Conservation (phyloP, 2,797 vertebrate genomes). For the Loris lydekkerianus region DNA sequence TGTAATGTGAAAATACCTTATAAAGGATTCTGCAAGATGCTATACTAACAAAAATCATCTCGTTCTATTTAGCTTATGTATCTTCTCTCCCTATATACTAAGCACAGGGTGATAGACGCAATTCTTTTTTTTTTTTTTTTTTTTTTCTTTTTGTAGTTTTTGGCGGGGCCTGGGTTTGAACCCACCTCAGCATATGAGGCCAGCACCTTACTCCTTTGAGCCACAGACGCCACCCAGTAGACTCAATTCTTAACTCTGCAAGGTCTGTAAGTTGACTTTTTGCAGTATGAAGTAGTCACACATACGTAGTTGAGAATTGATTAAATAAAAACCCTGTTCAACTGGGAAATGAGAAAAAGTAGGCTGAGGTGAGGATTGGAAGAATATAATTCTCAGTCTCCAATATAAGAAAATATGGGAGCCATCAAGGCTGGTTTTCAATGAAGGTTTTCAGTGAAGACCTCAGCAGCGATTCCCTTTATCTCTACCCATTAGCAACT, state of each 20-base stretch:
- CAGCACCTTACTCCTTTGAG: no score
- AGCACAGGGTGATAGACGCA: not conserved
- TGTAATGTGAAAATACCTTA: not conserved
- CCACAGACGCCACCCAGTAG: not conserved
- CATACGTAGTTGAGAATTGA: not conserved
- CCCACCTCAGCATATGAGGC: no score
- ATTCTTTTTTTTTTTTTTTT: not conserved
- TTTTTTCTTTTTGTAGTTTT: no score
- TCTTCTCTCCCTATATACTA: not conserved
- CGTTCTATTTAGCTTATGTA: not conserved
- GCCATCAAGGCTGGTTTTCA: not conserved
- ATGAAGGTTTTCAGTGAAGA: not conserved
- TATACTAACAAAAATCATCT: no score
- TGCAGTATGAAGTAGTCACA: not conserved
- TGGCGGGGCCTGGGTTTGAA: no score
- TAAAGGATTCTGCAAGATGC: no score
- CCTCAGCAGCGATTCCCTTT: not conserved
- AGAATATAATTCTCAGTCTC: not conserved
- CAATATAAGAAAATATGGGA: not conserved
- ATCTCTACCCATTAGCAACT: not conserved
- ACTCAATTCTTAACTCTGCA: not conserved
- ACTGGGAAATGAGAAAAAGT: conserved; percentile 1
- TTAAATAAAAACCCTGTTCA: conserved; percentile 12
- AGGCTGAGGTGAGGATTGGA: not conserved
- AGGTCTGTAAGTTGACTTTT: not conserved